Percentiles rank a stretch among this genome's conserved stretches.
Evolutionary conservation across 2,797 vertebrate species (phyloP).

Genomic region (Danio choprae): DNA sequence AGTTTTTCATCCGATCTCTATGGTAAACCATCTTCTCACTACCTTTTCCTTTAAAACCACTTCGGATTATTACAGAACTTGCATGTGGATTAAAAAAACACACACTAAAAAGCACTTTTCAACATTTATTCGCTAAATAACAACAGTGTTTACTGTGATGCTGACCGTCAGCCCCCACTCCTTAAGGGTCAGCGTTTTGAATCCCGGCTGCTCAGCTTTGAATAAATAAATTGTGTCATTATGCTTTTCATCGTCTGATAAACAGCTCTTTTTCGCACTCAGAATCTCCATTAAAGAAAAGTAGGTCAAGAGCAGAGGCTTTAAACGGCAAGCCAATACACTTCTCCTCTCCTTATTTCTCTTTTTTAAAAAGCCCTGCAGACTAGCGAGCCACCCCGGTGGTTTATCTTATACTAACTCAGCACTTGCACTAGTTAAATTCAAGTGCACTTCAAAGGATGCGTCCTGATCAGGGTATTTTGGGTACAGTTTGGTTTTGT

Average conservation of each 20-base stretch:
- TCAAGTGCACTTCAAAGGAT: constrained; percentile 72
- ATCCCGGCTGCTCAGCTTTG: constrained; percentile 63
- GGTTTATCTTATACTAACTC: constrained; percentile 68
- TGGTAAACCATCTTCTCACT: background rate
- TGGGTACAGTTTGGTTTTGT: constrained; percentile 58
- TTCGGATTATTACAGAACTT: background rate
- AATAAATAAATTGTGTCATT: constrained; percentile 74
- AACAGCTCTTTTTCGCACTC: constrained; percentile 69
- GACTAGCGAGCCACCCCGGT: constrained; percentile 64
- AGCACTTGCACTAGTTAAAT: constrained; percentile 67
- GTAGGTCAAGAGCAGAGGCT: constrained; percentile 76
- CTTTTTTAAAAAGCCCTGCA: constrained; percentile 60
- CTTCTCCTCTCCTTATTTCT: constrained; percentile 60
- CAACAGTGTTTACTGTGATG: constrained; percentile 18
- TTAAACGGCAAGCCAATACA: constrained; percentile 71
- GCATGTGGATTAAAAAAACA: no score
- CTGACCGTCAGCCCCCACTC: constrained; percentile 32
- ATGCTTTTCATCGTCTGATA: constrained; percentile 73
- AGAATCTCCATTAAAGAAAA: constrained; percentile 74
- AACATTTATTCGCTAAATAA: constrained; percentile 42
- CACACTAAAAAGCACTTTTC: constrained; percentile 31
- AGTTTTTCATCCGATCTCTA: background rate
- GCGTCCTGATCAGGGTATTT: constrained; percentile 65
- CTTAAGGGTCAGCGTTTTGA: constrained; percentile 57
- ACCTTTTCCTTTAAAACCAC: background rate